Evolutionary conservation across 2,797 vertebrate genomes (phyloP).

Genomic region (Clarias fuscus): DNA sequence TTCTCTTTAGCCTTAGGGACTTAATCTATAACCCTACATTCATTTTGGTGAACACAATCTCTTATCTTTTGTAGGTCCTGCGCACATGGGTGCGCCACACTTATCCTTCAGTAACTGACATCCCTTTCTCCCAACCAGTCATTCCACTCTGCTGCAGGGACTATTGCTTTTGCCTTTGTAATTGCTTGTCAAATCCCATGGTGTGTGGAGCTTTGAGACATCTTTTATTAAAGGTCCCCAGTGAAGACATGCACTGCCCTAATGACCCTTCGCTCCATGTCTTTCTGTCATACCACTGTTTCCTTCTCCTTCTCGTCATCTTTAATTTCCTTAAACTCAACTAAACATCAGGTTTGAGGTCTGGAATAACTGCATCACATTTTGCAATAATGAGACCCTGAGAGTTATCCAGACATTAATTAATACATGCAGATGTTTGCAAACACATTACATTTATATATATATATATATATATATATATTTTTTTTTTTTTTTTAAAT

Average conservation of each 20-base stretch:
- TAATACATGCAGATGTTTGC: background rate
- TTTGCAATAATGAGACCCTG: conserved; percentile 21
- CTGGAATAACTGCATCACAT: background rate
- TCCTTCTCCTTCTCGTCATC: conserved; percentile 22
- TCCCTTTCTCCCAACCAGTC: conserved; percentile 30
- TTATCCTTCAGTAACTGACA: conserved; percentile 42
- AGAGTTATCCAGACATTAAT: background rate
- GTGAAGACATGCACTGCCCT: conserved; percentile 38
- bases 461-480: too few relatives aligned
- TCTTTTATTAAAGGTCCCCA: conserved; percentile 50
- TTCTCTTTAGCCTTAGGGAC: conserved; percentile 28
- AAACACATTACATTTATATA: background rate
- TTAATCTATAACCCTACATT: conserved; percentile 40
- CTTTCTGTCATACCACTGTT: conserved; percentile 22
- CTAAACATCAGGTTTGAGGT: background rate
- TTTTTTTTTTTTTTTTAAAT: background rate
- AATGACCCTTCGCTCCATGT: conserved; percentile 28
- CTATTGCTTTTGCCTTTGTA: conserved; percentile 49
- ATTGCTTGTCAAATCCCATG: conserved; percentile 60
- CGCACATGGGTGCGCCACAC: conserved; percentile 36
- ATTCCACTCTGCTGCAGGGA: conserved; percentile 35
- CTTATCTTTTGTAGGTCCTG: conserved; percentile 37
- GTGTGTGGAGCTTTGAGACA: conserved; percentile 46
- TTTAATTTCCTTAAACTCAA: conserved; percentile 12
- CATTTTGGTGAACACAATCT: conserved; percentile 40